Base-by-base conservation (phyloP, 2,888 invertebrate genomes). In the Onthophagus sagittarius region DNA sequence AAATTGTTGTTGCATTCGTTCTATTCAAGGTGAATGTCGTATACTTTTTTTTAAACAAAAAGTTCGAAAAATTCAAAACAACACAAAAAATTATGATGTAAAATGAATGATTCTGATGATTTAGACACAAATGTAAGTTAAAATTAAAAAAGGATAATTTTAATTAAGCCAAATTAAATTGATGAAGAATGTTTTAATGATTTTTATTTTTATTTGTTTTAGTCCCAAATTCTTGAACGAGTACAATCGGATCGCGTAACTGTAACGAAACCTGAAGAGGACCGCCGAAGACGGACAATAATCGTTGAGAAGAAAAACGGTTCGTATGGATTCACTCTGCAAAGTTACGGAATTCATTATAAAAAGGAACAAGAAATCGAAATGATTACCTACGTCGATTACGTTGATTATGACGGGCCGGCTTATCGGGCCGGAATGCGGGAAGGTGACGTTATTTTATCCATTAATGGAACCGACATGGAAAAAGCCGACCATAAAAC, bases 291-390 rank as follows among this genome's bases (percentile, higher is more conserved):
- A 75, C 90, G 98, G 64, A 94, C 98, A 13, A 97, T 98, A 75
- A 96, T 98, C 75, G 92, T 96, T 4, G 96, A 97, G 84, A 94
- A 95, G 86, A 94, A 92, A 83, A 94, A 93, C 84, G 93, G 93
- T 65, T 94, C 94, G 33, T 98, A 95, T 84, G 98, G 98, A 11
- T 98, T 98, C 86, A 98, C 98, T 0, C 87, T 98, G 62, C 98
- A 98, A 90, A 98, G 97, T 80, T 98, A 98, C 84, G 98, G 98
- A 53, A 97, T 98, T 75, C 97, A 97, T 83, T 97, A 98, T 85
- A 96, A 96, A 83, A 92, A 93, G 86, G 96, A 95, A 80, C 93
- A 95, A 83, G 96, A 97, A 84, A 94, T 97, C 75, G 98, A 99
- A 85, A 94, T 97, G 88, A 95, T 98, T 74, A 98, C 98, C 0